Percentiles rank a stretch among this genome's conserved stretches.
These are phyloP conservation scores for Epinotia bilunana DNA, from an alignment of 2,888 invertebrate species.

Conservation along the genomic window DNA sequence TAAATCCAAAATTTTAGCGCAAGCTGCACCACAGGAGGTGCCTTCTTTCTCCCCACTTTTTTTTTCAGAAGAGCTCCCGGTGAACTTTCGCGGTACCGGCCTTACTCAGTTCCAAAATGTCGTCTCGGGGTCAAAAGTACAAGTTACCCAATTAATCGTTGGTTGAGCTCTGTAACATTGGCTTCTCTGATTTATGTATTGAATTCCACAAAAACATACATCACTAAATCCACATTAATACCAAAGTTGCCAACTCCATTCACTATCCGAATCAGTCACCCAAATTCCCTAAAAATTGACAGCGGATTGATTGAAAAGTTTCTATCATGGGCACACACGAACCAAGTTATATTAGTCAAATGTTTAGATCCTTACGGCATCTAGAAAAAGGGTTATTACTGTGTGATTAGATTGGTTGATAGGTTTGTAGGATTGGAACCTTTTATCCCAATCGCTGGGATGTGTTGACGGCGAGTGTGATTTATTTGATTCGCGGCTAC, in stretches of 20 bases:
- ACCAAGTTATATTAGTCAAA: not conserved
- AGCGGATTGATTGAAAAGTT: constrained; percentile 38
- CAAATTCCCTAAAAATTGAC: constrained; percentile 32
- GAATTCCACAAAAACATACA: not conserved
- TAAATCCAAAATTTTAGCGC: too few relatives aligned
- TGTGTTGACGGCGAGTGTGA: constrained; percentile 12
- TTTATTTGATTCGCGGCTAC: constrained; percentile 26
- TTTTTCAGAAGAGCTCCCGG: too few relatives aligned
- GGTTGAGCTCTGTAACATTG: too few relatives aligned
- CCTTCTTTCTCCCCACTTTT: too few relatives aligned
- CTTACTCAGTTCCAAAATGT: too few relatives aligned
- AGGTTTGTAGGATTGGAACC: not conserved
- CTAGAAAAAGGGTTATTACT: not conserved
- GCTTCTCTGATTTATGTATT: too few relatives aligned
- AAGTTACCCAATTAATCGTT: too few relatives aligned
- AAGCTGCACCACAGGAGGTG: too few relatives aligned
- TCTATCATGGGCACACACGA: constrained; percentile 5
- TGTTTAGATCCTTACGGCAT: not conserved
- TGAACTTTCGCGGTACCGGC: too few relatives aligned
- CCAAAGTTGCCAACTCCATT: constrained; percentile 10
- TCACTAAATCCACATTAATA: not conserved
- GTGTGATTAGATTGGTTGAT: not conserved
- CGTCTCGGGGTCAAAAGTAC: too few relatives aligned
- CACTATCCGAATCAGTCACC: constrained; percentile 31
- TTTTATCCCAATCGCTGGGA: not conserved